Evolutionary conservation across 2,113 vertebrate genomes (phyloP), one percentile per base, ranked within the genome.

Genomic region (Macquaria australasica): DNA sequence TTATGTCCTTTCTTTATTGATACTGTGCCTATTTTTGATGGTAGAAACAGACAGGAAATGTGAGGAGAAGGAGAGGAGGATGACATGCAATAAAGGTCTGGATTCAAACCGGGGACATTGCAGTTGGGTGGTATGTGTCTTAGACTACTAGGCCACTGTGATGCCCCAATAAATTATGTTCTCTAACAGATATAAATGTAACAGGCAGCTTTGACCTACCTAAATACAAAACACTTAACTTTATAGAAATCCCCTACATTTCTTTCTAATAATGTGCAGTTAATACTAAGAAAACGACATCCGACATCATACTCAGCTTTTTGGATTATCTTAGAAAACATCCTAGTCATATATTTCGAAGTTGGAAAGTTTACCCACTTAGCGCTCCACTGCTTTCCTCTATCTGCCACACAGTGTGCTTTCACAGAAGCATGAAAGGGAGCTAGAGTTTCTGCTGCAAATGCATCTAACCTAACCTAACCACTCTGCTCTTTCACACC

Each of bases 391-490:
- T 72, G 58, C 73, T 25, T 23, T 63, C 77, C 74, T 68, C 41
- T 43, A 58, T 68, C 51, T 70, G 9, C 21, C 58, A 79, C 51
- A 76, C 88, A 62, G 59, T 67, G 68, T 78, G 55, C 67, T 89
- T 86, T 88, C 84, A 79, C 73, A 87, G 83, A 70, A 63, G 83
- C 81, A 90, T 81, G 75, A 69, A 85, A 83, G 18, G 51, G 63
- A 58, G 50, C 62, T 23, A 25, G 69, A 73, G 59, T 69, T 67
- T 83, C 79, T 86, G 56, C 88, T 81, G 63, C 81, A 76, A 79
- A 74, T 79, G 51, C 73, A 81, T 25, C 73, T 73, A 53, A 73
- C 79, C 80, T 69, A 68, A 89, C 89, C 88, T 73, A 75, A 90
- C 76, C 81, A 85, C 76, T 70, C 69, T 73, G 66, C 73, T 84